phyloP scores from a whole-genome alignment of 2,888 invertebrate species.

The Plebejus melissa region DNA sequence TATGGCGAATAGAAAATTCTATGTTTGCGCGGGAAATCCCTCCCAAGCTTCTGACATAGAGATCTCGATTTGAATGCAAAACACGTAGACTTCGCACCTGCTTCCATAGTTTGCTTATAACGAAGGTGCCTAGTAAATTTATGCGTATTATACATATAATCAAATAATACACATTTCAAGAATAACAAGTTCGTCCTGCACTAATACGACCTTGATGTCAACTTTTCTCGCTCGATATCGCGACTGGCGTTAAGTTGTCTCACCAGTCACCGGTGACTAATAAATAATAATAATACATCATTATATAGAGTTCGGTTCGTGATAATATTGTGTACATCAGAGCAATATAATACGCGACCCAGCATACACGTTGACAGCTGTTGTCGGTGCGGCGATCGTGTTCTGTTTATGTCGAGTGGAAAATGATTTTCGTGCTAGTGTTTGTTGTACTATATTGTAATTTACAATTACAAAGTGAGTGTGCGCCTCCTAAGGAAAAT shows the following conservation, averaged over 20 bases:
- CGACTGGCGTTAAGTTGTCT: neutral
- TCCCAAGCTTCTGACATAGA: neutral
- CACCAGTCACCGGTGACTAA: neutral
- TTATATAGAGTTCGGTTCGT: neutral
- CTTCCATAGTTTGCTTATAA: neutral
- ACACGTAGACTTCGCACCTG: neutral
- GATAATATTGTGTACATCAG: neutral
- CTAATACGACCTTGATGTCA: neutral
- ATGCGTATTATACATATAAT: neutral
- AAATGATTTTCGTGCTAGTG: constrained; percentile 9
- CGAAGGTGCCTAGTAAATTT: neutral
- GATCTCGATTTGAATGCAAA: neutral
- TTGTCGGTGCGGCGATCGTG: neutral
- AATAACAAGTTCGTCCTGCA: constrained; percentile 9
- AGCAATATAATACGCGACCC: constrained; percentile 15
- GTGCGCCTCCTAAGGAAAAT: neutral
- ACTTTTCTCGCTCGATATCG: neutral
- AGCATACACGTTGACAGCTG: constrained; percentile 20
- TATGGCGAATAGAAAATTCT: neutral
- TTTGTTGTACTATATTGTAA: neutral
- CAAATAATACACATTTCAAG: neutral
- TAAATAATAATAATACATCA: neutral
- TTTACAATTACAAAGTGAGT: neutral
- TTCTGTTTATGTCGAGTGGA: neutral
- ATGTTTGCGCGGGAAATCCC: neutral